Evolutionary conservation across 2,797 vertebrate genomes (phyloP).

Genomic region (Falco concolor): DNA sequence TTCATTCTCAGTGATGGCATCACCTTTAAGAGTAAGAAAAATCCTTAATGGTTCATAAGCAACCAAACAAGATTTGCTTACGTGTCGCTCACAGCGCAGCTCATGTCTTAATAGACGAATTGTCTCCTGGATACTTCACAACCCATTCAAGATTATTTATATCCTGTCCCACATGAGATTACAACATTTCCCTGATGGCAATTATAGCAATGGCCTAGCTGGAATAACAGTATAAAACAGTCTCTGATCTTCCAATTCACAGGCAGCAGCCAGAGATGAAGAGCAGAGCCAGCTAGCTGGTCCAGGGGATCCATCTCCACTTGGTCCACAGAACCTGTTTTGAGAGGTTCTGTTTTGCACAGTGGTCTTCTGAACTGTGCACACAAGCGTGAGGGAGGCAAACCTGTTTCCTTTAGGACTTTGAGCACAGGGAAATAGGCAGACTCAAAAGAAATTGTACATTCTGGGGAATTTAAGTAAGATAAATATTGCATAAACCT

Average conservation of each 20-base stretch:
- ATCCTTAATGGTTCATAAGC: not conserved
- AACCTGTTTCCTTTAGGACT: not conserved
- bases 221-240: not conserved
- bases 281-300: not conserved
- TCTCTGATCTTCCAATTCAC: not conserved
- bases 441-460: not conserved
- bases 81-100: not conserved
- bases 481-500: constrained; percentile 5
- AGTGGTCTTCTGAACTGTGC: not conserved
- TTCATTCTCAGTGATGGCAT: not conserved
- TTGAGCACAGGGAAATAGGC: not conserved
- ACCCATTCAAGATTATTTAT: constrained; percentile 16
- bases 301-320: not conserved
- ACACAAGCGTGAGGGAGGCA: not conserved
- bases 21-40: not conserved
- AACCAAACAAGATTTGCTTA: not conserved
- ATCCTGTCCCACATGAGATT: not conserved
- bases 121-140: not conserved
- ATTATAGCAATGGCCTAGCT: not conserved
- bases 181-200: not conserved
- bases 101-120: not conserved
- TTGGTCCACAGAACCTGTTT: not conserved
- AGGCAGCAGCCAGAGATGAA: not conserved
- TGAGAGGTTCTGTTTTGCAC: not conserved
- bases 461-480: not conserved